Evolutionary conservation across 2,888 invertebrate species (phyloP).

Genomic region (Exocentrus adspersus): DNA sequence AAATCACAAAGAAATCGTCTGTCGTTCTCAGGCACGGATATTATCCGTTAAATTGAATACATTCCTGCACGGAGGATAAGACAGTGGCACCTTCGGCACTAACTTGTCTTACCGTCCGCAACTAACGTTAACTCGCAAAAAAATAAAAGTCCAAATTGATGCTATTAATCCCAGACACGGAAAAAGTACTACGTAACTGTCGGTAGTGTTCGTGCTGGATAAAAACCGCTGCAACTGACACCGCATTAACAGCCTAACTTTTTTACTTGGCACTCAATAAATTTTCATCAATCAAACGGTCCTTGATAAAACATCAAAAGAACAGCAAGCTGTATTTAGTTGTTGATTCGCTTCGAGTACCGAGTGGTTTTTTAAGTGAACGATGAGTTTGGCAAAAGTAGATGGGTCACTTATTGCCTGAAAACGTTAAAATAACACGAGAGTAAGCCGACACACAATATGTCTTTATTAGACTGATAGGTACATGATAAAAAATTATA

Average conservation of each 20-base stretch:
- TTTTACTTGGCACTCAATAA: slow-evolving; percentile 8
- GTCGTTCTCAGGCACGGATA: slow-evolving; percentile 55
- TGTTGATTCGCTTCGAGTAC: no score
- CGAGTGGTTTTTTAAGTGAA: no score
- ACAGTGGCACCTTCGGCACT: slow-evolving; percentile 41
- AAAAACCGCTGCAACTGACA: slow-evolving; percentile 22
- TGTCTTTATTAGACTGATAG: no score
- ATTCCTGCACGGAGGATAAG: slow-evolving; percentile 56
- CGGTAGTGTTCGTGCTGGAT: slow-evolving; percentile 21
- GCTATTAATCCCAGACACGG: slow-evolving; percentile 31
- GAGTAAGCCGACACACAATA: no score
- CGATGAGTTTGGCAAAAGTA: no score
- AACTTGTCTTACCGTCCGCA: slow-evolving; percentile 32
- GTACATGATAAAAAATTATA: no score
- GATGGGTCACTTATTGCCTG: no score
- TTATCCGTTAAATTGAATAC: slow-evolving; percentile 59
- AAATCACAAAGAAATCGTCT: slow-evolving; percentile 56
- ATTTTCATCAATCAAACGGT: slow-evolving; percentile 5
- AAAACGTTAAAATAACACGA: no score
- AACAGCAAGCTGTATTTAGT: background rate
- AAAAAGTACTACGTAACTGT: slow-evolving; percentile 25
- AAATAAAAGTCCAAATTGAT: slow-evolving; percentile 31
- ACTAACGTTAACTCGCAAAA: slow-evolving; percentile 22
- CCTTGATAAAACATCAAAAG: background rate
- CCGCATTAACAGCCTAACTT: slow-evolving; percentile 6